Percentiles rank a stretch among this genome's conserved stretches.
Conservation (phyloP, 2,888 invertebrate species). For the Eilema caniola region DNA sequence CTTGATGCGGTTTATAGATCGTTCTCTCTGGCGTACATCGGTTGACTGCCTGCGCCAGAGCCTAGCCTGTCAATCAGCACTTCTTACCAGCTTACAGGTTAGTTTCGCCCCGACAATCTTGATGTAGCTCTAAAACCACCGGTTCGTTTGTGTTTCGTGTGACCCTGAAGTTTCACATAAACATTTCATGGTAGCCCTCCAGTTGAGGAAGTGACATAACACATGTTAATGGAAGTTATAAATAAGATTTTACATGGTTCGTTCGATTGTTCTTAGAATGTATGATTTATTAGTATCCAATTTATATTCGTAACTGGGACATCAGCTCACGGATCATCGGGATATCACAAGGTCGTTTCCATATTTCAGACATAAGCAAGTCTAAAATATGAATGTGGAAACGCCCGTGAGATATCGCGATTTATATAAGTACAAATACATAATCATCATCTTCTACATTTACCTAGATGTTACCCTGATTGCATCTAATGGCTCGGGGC, state of each 20-base stretch:
- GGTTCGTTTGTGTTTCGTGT: neutral
- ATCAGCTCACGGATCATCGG: neutral
- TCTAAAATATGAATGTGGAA: too few relatives aligned
- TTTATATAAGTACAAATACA: too few relatives aligned
- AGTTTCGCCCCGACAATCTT: too few relatives aligned
- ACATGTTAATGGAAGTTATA: slow-evolving; percentile 1
- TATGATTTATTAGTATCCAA: neutral
- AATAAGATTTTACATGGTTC: slow-evolving; percentile 13
- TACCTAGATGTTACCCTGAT: too few relatives aligned
- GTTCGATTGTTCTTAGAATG: slow-evolving; percentile 10
- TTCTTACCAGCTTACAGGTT: too few relatives aligned
- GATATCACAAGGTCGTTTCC: neutral
- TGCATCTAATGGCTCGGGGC: too few relatives aligned
- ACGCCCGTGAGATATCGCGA: too few relatives aligned
- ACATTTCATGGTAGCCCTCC: neutral
- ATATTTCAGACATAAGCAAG: neutral
- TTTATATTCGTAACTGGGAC: neutral
- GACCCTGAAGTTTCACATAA: neutral
- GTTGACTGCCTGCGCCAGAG: too few relatives aligned
- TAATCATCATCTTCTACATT: too few relatives aligned
- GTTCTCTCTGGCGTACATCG: too few relatives aligned
- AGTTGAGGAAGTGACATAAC: neutral
- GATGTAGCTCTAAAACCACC: neutral
- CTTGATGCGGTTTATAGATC: too few relatives aligned
- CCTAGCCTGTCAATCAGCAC: too few relatives aligned